Evolutionary conservation across 2,113 vertebrate genomes (phyloP), one percentile per base, ranked within the genome.

Genomic region (Nerophis ophidion): DNA sequence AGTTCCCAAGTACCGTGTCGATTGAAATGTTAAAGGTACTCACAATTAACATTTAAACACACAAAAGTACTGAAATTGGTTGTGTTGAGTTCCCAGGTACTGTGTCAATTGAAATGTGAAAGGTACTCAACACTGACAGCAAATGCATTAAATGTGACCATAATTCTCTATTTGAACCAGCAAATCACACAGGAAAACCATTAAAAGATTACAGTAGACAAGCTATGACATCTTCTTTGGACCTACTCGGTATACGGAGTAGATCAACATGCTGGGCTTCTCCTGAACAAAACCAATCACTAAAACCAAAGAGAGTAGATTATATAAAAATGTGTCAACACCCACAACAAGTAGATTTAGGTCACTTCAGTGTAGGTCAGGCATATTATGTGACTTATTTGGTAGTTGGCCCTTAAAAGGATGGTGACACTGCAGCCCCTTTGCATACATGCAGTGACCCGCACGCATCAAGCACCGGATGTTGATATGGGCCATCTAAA

Each of bases 381-480:
- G 19, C 49, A 35, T 34, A 44, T 35, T 50, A 34, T 8, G 10
- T 34, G 34, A 38, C 13, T 8, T 38, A 16, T 9, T 34, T 60
- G 52, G 55, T 16, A 10, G 55, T 60, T 34, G 38, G 14, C 38
- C 34, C 14, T 48, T 14, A 6, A 15, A 59, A 12, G 58, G 53
- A 36, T 16, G 60, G 5, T 53, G 3, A 56, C 57, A 52, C 11
- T 4, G 40, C 47, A 60, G 38, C 49, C 48, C 36, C 6, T 26
- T 44, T 33, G 11, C 1, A 7, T n/a, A 35, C 6, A 36, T 34
- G 26, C n/a, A 35, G 38, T 9, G 8, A 36, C 26, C 0, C 65
- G 72, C 73, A 62, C 76, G 71, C 82, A 57, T 63, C 13, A 55
- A 58, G 45, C 68, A 42, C 66, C 72, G 53, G 48, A 74, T 59